Evolutionary conservation across 1,140 invertebrate species (phyloP).

Genomic region (Drosophila guanche): DNA sequence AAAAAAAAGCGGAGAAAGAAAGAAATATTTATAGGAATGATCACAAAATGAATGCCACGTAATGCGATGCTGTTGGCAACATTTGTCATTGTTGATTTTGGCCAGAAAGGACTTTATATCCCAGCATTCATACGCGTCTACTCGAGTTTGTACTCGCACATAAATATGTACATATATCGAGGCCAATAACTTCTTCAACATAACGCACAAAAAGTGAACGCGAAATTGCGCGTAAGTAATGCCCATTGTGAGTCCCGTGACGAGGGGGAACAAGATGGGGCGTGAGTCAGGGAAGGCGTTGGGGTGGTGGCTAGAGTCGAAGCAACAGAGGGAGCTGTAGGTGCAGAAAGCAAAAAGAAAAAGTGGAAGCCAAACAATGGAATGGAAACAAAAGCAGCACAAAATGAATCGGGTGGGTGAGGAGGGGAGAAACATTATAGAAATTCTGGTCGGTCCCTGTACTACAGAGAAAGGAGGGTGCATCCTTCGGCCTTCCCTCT

Average conservation of each 20-base stretch:
- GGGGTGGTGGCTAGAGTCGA: too few species aligned
- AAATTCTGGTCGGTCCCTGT: slow-evolving; percentile 18
- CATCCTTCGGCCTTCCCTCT: slow-evolving; percentile 1
- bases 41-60: slow-evolving; percentile 70
- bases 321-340: too few species aligned
- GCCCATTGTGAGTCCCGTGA: slow-evolving; percentile 44
- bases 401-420: slow-evolving; percentile 55
- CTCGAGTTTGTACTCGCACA: slow-evolving; percentile 16
- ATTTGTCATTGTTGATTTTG: slow-evolving; percentile 75
- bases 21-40: slow-evolving; percentile 67
- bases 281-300: too few species aligned
- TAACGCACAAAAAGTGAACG: slow-evolving; percentile 66
- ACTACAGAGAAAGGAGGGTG: neutral
- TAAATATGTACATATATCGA: slow-evolving; percentile 24
- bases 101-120: slow-evolving; percentile 58
- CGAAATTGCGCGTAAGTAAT: slow-evolving; percentile 79
- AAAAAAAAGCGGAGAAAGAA: slow-evolving; percentile 23
- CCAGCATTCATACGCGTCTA: too few species aligned
- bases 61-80: slow-evolving; percentile 63
- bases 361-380: slow-evolving; percentile 47
- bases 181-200: slow-evolving; percentile 60
- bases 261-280: slow-evolving; percentile 14
- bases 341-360: slow-evolving; percentile 2
- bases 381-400: slow-evolving; percentile 49
- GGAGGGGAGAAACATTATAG: slow-evolving; percentile 44